Evolutionary conservation across 2,888 invertebrate genomes (phyloP), one percentile per base, ranked within the genome.

Genomic region (Pammene aurita): DNA sequence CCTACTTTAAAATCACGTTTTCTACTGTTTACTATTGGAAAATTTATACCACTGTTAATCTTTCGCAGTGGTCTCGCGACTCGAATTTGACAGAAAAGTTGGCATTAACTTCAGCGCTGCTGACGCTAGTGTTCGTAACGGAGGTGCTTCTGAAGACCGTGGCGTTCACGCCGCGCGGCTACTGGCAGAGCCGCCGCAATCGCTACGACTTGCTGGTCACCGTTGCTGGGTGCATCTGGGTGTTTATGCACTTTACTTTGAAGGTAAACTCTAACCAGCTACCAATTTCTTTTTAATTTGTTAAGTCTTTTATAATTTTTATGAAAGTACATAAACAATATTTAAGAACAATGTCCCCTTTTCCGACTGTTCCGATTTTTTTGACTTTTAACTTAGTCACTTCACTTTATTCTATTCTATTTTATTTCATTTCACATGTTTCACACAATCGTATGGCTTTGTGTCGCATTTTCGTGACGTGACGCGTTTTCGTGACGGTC

Each of bases 81-180:
- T 96, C 96, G 66, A 88, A 94, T 13, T 95, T 96, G 79, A 97
- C 97, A 0, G 96, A 96, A 82, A 94, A 95, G 56, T 92, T 98
- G 73, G 98, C 98, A 13, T 95, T 96, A 13, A 95, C 97, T 18
- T 98, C 98, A 57, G 98, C 97, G 62, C 93, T 96, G 57, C 94
- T 99, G 73, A 99, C 98, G 44, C 93, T 98, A 72, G 95, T 99
- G 70, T 99, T 99, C 91, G 96, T 98, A 16, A 95, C 97, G 70
- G 99, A 99, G 93, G 99, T 99, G 46, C 94, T 99, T 13, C 97
- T 99, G 95, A 99, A 99, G 93, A 97, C 98, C 83, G 97, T 99
- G 73, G 99, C 99, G 0, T 98, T 99, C 89, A 99, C 99, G 2
- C 97, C 98, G 68, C 95, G 97, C 77, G 99, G 99, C 63, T 99